These are phyloP conservation scores for Calliphora vomitoria DNA, from an alignment of 2,888 invertebrate genomes.

Conservation along the genomic window DNA sequence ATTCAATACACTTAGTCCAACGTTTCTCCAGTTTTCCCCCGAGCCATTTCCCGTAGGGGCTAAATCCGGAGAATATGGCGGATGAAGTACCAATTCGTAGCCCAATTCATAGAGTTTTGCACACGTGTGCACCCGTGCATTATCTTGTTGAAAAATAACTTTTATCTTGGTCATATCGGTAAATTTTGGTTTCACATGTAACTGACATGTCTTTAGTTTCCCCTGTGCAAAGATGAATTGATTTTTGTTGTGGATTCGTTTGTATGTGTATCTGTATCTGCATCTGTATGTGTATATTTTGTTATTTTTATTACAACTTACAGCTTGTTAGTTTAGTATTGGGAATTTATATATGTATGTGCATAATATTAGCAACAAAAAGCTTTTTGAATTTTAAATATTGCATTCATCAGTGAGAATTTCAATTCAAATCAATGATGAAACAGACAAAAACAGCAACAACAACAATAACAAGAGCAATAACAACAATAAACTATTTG, in stretches of 20 bases:
- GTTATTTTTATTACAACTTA: constrained; percentile 3
- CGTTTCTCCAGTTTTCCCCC: too few relatives aligned
- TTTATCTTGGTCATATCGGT: too few relatives aligned
- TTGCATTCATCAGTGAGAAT: constrained; percentile 8
- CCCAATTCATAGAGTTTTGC: too few relatives aligned
- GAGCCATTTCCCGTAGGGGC: too few relatives aligned
- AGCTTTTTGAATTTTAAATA: constrained; percentile 18
- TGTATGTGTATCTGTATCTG: neutral
- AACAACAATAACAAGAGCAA: neutral
- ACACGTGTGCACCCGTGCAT: too few relatives aligned
- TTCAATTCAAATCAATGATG: constrained; percentile 18
- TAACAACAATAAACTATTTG: neutral
- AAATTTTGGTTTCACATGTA: too few relatives aligned
- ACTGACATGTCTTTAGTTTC: neutral
- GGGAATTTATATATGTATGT: constrained; percentile 45
- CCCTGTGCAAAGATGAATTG: neutral
- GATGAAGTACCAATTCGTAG: too few relatives aligned
- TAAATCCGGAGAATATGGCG: too few relatives aligned
- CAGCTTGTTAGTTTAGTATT: constrained; percentile 38
- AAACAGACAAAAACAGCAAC: neutral
- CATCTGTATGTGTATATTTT: neutral
- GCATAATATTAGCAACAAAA: constrained; percentile 35
- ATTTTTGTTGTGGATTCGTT: neutral
- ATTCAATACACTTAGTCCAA: too few relatives aligned
- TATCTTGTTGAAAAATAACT: too few relatives aligned